phyloP scores from a whole-genome alignment of 2,113 vertebrate species.

The Ciconia maguari region DNA sequence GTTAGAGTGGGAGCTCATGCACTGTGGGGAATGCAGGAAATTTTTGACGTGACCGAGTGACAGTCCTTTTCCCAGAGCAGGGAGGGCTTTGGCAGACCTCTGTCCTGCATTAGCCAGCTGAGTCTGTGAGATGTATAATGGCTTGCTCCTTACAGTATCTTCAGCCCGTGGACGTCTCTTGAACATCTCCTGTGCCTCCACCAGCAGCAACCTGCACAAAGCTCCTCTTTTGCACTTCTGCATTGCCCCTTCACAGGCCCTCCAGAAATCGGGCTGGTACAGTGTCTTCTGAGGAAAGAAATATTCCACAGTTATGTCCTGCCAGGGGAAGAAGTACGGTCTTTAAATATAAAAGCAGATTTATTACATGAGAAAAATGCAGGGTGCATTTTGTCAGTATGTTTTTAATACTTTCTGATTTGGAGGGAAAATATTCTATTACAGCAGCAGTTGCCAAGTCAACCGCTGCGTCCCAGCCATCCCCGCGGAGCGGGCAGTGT shows the following conservation, averaged over 20 bases:
- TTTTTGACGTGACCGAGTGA: not conserved
- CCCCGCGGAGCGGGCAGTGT: fast-evolving
- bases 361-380: conserved; percentile 28
- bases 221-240: not conserved
- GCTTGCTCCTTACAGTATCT: not conserved
- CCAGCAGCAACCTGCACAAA: not conserved
- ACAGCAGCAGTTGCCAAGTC: not conserved
- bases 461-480: not conserved
- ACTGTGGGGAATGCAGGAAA: not conserved
- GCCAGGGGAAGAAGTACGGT: not conserved
- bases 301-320: not conserved
- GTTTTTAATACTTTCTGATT: conserved; percentile 28
- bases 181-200: not conserved
- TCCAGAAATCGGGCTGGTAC: not conserved
- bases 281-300: not conserved
- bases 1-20: not conserved
- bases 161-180: not conserved
- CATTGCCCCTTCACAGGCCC: not conserved
- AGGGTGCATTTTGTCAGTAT: not conserved
- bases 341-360: conserved; percentile 14
- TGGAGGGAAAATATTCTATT: not conserved
- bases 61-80: not conserved
- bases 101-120: not conserved
- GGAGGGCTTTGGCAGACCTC: not conserved
- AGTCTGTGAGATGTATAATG: fast-evolving